Evolutionary conservation across 2,113 vertebrate genomes (phyloP).

Genomic region (Epinephelus moara): DNA sequence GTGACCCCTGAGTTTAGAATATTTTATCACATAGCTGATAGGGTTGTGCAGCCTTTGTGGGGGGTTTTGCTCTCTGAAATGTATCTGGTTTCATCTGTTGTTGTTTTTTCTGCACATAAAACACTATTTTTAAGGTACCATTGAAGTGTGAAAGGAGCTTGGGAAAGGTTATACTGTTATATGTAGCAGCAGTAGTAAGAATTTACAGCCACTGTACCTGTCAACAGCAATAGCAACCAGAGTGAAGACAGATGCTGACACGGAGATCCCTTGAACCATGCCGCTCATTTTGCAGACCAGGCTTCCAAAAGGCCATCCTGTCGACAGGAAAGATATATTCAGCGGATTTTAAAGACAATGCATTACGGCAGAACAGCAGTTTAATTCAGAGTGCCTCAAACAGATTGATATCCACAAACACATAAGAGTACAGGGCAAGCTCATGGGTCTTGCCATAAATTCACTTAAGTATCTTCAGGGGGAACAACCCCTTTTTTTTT

Average conservation of each 20-base stretch:
- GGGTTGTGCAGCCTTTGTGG: background rate
- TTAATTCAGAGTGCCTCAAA: background rate
- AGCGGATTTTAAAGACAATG: constrained; percentile 6
- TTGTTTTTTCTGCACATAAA: background rate
- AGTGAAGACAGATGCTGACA: constrained; percentile 95
- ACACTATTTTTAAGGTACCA: background rate
- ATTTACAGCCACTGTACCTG: constrained; percentile 83
- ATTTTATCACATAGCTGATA: background rate
- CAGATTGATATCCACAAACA: constrained; percentile 10
- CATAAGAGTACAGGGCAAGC: background rate
- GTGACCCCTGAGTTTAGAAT: background rate
- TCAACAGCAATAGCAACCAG: constrained; percentile 94
- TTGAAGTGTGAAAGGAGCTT: background rate
- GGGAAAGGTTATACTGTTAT: background rate
- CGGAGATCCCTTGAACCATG: constrained; percentile 93
- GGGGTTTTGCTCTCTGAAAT: background rate
- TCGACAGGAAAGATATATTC: constrained; percentile 38
- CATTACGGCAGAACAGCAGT: constrained; percentile 1
- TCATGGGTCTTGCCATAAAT: background rate
- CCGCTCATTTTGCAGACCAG: constrained; percentile 94
- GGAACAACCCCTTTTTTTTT: background rate
- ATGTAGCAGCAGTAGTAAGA: background rate
- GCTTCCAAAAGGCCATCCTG: constrained; percentile 97
- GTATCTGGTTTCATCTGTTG: background rate
- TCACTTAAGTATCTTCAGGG: background rate